phyloP scores from a whole-genome alignment of 2,113 vertebrate species.

The Barnardius zonarius region DNA sequence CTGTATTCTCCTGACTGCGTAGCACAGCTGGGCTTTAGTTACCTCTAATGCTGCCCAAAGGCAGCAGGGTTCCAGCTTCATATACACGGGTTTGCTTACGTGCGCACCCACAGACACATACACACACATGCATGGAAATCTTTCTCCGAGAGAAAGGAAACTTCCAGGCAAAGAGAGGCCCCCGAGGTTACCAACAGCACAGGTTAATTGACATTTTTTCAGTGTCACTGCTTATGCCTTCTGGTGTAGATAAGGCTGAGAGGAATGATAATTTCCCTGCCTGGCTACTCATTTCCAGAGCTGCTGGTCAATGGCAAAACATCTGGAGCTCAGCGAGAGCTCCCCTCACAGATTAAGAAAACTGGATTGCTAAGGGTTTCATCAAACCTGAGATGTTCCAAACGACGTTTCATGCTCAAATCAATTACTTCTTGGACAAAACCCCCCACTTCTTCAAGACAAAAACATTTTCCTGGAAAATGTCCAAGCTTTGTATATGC shows the following conservation, averaged over 20 bases:
- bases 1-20: background rate
- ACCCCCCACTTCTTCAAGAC: background rate
- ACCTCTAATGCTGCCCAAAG: constrained; percentile 30
- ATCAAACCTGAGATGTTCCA: background rate
- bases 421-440: background rate
- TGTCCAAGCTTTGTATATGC: background rate
- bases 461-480: constrained; percentile 27
- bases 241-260: constrained; percentile 14
- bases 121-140: background rate
- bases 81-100: background rate
- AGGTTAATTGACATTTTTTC: constrained; percentile 33
- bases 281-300: constrained; percentile 15
- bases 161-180: background rate
- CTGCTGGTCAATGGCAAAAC: constrained; percentile 35
- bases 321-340: constrained; percentile 8
- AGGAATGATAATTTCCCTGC: constrained; percentile 8
- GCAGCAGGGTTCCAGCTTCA: constrained; percentile 18
- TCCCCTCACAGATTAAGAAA: background rate
- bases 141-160: background rate
- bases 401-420: background rate
- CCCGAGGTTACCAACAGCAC: background rate
- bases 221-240: constrained; percentile 24
- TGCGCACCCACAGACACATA: rapidly evolving
- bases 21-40: constrained; percentile 28
- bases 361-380: background rate